These are phyloP conservation scores for Aphaenogaster floridana DNA, from an alignment of 1,140 invertebrate species.

Conservation along the genomic window DNA sequence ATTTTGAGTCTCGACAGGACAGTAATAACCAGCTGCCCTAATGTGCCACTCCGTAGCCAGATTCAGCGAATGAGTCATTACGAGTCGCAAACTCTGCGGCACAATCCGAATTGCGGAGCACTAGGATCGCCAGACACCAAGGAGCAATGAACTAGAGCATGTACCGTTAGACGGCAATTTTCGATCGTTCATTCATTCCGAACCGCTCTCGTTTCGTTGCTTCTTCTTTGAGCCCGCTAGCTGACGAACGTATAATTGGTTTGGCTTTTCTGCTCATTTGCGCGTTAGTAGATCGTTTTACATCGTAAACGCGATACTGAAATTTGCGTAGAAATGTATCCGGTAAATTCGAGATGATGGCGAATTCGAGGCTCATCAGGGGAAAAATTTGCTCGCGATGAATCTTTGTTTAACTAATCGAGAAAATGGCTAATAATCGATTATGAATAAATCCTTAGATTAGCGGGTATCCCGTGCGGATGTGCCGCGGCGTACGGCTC, in stretches of 20 bases:
- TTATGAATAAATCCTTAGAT: not conserved
- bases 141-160: slow-evolving; percentile 48
- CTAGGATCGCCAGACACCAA: slow-evolving; percentile 15
- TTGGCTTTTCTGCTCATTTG: not conserved
- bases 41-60: not conserved
- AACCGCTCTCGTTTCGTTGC: not conserved
- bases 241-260: not conserved
- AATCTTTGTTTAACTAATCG: not conserved
- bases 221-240: too few relatives aligned
- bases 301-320: not conserved
- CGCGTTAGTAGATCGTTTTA: not conserved
- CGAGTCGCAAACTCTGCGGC: not conserved
- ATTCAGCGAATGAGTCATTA: slow-evolving; percentile 26
- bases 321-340: not conserved
- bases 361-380: not conserved
- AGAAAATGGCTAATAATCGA: slow-evolving; percentile 8
- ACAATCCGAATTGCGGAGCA: not conserved
- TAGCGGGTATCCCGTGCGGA: not conserved
- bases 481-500: not conserved
- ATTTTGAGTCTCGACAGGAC: not conserved
- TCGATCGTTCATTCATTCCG: slow-evolving; percentile 26
- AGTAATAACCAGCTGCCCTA: not conserved
- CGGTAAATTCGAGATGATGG: not conserved
- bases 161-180: slow-evolving; percentile 43
- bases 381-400: not conserved